Conservation (phyloP, 1,140 invertebrate genomes). For the Sitobion miscanthi region DNA sequence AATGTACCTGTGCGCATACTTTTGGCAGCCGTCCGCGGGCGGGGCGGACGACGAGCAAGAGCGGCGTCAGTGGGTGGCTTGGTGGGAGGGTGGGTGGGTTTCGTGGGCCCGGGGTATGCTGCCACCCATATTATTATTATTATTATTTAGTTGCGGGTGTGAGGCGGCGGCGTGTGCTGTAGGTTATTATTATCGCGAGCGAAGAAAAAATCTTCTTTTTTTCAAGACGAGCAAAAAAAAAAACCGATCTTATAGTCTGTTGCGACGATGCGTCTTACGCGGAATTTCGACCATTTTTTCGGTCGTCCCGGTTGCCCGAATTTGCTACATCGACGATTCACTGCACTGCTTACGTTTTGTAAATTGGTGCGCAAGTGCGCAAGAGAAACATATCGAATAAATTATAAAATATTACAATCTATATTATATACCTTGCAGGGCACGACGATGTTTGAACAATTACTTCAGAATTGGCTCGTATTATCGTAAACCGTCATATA, state of each 20-base stretch:
- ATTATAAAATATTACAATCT: too few species aligned
- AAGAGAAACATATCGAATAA: too few species aligned
- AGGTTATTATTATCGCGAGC: not conserved
- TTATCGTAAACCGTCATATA: not conserved
- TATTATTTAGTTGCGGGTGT: not conserved
- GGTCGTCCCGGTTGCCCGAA: not conserved
- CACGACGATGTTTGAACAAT: not conserved
- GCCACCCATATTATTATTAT: not conserved
- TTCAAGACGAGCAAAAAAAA: not conserved
- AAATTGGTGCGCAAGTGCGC: not conserved
- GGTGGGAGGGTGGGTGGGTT: not conserved
- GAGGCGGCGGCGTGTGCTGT: not conserved
- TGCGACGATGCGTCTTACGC: not conserved
- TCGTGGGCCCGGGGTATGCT: not conserved
- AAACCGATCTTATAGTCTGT: not conserved
- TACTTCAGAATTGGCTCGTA: not conserved
- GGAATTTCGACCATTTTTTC: not conserved
- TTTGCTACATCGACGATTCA: not conserved
- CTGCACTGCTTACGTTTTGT: not conserved
- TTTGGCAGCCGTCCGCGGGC: not conserved
- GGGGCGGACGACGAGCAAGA: too few species aligned
- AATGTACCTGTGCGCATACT: conserved; percentile 1
- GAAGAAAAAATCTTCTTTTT: not conserved
- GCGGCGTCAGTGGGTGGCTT: not conserved
- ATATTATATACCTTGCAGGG: too few species aligned